phyloP scores from a whole-genome alignment of 2,888 invertebrate species.

The Netelia inedita region DNA sequence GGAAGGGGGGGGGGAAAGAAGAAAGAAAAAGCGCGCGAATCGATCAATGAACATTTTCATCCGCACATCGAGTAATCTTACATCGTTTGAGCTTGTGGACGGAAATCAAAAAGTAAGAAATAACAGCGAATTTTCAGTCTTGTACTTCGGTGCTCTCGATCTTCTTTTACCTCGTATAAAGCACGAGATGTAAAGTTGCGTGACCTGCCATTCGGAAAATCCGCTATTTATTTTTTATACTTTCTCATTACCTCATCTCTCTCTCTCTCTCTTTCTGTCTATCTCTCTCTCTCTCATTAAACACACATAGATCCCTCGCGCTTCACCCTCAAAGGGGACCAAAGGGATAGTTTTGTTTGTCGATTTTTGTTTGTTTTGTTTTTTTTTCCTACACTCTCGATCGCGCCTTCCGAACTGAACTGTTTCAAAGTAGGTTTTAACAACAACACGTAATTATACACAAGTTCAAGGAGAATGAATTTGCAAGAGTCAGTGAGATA shows the following conservation, averaged over 20 bases:
- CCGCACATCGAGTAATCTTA: not conserved
- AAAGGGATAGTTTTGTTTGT: conserved; percentile 33
- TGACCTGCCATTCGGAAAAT: conserved; percentile 27
- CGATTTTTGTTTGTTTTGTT: conserved; percentile 1
- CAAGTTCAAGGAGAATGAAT: conserved; percentile 6
- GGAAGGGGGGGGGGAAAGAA: not conserved
- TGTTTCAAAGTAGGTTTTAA: not conserved
- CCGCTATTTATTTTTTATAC: not conserved
- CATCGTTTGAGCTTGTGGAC: no score
- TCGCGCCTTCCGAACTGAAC: conserved; percentile 29
- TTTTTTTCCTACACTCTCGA: conserved; percentile 28
- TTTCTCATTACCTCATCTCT: not conserved
- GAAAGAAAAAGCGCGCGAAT: not conserved
- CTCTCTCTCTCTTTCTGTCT: not conserved
- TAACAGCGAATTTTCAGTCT: no score
- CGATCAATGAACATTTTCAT: not conserved
- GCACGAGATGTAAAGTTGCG: not conserved
- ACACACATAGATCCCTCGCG: conserved; percentile 43
- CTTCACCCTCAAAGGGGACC: conserved; percentile 49
- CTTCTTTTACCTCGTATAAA: not conserved
- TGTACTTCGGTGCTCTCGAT: no score
- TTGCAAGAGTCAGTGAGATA: conserved; percentile 18
- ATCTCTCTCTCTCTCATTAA: not conserved
- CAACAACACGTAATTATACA: not conserved
- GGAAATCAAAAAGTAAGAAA: no score